Evolutionary conservation across 2,888 invertebrate genomes (phyloP), one percentile per base, ranked within the genome.

Genomic region (Cordilura impudica): DNA sequence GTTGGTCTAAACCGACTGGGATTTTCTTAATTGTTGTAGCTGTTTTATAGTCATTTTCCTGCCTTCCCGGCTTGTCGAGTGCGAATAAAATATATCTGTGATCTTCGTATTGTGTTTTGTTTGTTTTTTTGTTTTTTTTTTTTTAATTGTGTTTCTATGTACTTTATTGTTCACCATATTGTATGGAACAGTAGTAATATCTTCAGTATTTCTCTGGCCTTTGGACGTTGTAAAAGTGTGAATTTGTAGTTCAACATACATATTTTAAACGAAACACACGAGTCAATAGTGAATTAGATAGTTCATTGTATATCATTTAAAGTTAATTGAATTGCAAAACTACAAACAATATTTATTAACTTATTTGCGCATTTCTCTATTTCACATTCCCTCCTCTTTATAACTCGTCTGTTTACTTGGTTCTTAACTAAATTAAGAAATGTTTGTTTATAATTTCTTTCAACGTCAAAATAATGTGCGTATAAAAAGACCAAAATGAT

Each of bases 391-490:
- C 6, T 31, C 6, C 6, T 31, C 31, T 4, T 31, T 6, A 31
- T 31, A 10, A 43, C 6, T 43, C 43, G n/a, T 43, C 21, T 18
- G 53, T 66, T 49, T 19, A 66, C 26, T 43, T 65, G 18, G 39
- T 21, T 16, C n/a, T 43, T 23, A 43, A 51, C 18, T 12, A 12
- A 60, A 21, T 47, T 49, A 47, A 54, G 21, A 43, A 10, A 78
- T 70, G 74, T 78, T 74, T 75, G 66, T 71, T 71, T 78, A 66
- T 43, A 70, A 69, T 31, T 71, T 75, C 43, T 49, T 79, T 74
- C 60, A 51, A 66, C 70, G 74, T 43, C 54, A 49, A 66, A 49
- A 54, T 49, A 61, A 66, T 49, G 70, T 74, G 71, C 45, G 60
- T 67, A 53, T 53, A 18, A 26, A 39, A 26, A 43, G 10, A 51